Evolutionary conservation across 1,140 invertebrate genomes (phyloP).

Genomic region (Drosophila suzukii): DNA sequence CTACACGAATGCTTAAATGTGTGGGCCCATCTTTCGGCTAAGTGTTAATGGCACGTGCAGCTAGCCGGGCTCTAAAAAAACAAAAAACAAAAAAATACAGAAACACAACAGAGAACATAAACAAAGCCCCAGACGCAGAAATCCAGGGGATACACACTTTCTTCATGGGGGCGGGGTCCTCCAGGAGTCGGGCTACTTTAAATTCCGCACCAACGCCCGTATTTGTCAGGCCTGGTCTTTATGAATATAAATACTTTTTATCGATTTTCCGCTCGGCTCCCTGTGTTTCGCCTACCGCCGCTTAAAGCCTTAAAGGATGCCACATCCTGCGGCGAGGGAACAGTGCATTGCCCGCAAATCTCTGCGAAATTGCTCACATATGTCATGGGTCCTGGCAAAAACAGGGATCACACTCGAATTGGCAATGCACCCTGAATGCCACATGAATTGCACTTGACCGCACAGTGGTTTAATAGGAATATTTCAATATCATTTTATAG

Average conservation of each 20-base stretch:
- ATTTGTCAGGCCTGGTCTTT: slow-evolving; percentile 71
- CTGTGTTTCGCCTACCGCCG: not conserved
- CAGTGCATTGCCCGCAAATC: slow-evolving; percentile 72
- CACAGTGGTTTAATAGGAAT: slow-evolving; percentile 20
- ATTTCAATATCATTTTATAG: no score
- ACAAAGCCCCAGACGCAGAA: slow-evolving; percentile 39
- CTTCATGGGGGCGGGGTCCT: slow-evolving; percentile 26
- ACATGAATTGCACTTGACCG: slow-evolving; percentile 61
- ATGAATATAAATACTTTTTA: slow-evolving; percentile 80
- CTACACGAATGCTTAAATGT: slow-evolving; percentile 11
- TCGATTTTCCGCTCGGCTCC: slow-evolving; percentile 60
- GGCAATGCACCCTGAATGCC: slow-evolving; percentile 43
- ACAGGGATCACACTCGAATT: slow-evolving; percentile 62
- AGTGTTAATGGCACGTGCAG: slow-evolving; percentile 84
- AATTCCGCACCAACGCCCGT: slow-evolving; percentile 66
- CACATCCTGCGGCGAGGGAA: slow-evolving; percentile 14
- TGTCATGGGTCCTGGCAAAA: slow-evolving; percentile 60
- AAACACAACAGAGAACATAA: slow-evolving; percentile 38
- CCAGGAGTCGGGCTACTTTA: slow-evolving; percentile 65
- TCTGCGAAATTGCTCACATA: slow-evolving; percentile 78
- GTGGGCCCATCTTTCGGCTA: slow-evolving; percentile 46
- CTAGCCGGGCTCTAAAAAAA: slow-evolving; percentile 25
- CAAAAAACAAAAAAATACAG: slow-evolving; percentile 5
- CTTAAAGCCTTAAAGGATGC: slow-evolving; percentile 47
- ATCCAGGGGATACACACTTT: slow-evolving; percentile 17